Percentiles rank a stretch among this genome's conserved stretches.
Conservation (phyloP, 1,140 invertebrate genomes). For the Lucilia sericata region DNA sequence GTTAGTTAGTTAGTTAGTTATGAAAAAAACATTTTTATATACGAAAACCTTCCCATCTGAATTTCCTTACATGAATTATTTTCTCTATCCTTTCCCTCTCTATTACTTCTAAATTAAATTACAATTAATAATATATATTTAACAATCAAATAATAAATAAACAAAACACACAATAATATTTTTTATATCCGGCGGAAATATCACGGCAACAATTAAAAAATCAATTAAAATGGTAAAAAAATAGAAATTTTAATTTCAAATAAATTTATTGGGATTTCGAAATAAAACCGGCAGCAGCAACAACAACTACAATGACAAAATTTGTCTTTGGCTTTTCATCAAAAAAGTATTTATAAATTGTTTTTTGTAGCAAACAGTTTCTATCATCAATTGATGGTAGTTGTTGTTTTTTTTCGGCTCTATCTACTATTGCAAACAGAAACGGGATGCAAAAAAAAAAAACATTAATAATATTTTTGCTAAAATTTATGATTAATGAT, state of each 20-base stretch:
- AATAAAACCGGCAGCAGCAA: neutral
- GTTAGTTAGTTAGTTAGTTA: no score
- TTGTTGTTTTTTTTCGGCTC: neutral
- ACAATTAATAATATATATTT: neutral
- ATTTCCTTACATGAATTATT: no score
- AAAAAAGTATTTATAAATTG: neutral
- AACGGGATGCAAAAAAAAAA: neutral
- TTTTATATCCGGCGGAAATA: neutral
- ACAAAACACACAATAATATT: no score
- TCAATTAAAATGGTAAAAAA: conserved; percentile 3
- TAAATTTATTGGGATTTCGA: neutral
- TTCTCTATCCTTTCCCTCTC: no score
- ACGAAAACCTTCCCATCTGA: no score
- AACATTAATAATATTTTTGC: conserved; percentile 26
- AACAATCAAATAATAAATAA: neutral
- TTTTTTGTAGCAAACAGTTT: neutral
- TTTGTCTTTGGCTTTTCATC: neutral
- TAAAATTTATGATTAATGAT: conserved; percentile 36
- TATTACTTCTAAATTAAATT: neutral
- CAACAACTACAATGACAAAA: neutral
- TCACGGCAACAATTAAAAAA: conserved; percentile 7
- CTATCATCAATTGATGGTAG: neutral
- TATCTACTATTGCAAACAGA: no score
- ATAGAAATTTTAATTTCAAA: neutral
- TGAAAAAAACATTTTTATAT: no score